These are phyloP conservation scores for Fissipunctia ypsillon DNA, from an alignment of 2,888 invertebrate genomes.

Conservation along the genomic window DNA sequence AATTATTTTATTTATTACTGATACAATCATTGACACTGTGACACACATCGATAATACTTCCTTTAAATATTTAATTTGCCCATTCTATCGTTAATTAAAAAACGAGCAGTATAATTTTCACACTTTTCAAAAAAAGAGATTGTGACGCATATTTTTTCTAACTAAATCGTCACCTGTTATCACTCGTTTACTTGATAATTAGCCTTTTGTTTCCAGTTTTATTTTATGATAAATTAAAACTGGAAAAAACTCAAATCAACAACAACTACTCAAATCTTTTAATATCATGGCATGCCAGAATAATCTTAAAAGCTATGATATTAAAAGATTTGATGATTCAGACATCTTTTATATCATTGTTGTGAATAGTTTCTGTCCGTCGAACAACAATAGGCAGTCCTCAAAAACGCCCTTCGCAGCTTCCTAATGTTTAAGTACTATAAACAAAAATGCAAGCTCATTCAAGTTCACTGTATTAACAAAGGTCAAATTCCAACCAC, in stretches of 20 bases:
- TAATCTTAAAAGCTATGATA: too few relatives aligned
- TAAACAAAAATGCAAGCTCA: constrained; percentile 5
- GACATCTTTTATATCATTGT: not conserved
- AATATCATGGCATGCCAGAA: too few relatives aligned
- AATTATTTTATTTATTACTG: not conserved
- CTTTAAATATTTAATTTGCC: not conserved
- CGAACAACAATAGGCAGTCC: not conserved
- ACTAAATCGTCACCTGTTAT: not conserved
- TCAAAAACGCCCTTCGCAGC: not conserved
- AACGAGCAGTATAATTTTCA: not conserved
- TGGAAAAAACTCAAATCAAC: too few relatives aligned
- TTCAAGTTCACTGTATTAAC: not conserved
- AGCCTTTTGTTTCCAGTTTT: too few relatives aligned
- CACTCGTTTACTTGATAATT: not conserved
- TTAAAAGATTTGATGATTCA: not conserved
- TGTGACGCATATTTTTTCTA: not conserved
- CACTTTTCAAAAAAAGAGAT: not conserved
- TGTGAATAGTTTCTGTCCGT: not conserved
- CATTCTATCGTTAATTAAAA: not conserved
- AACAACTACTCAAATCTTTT: too few relatives aligned
- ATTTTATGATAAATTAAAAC: too few relatives aligned
- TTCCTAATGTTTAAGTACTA: too few relatives aligned
- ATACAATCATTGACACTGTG: constrained; percentile 14
- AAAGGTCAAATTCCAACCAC: constrained; percentile 6
- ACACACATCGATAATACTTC: constrained; percentile 4